These are phyloP conservation scores for Perca schrenkii DNA, from an alignment of 2,113 vertebrate genomes.

Conservation along the genomic window DNA sequence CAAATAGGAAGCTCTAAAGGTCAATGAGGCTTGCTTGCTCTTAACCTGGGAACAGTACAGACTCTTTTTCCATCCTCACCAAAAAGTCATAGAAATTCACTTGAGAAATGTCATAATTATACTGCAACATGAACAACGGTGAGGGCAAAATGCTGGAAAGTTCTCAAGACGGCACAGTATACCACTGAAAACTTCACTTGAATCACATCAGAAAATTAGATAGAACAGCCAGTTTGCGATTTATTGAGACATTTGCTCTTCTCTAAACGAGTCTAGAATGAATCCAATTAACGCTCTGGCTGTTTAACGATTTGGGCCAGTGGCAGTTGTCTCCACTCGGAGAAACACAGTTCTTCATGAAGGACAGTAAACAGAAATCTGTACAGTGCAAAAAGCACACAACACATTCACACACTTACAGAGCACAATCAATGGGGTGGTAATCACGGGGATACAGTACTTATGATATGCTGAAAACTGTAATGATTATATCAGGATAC, in stretches of 20 bases:
- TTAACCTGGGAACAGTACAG: conserved; percentile 57
- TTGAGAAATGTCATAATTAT: conserved; percentile 74
- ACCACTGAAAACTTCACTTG: conserved; percentile 25
- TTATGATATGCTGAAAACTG: background rate
- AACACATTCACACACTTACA: background rate
- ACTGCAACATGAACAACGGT: conserved; percentile 14
- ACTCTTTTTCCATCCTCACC: conserved; percentile 36
- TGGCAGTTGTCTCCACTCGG: conserved; percentile 18
- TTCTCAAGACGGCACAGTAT: conserved; percentile 31
- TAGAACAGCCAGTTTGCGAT: conserved; percentile 37
- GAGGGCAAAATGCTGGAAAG: conserved; percentile 26
- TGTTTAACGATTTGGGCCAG: conserved; percentile 53
- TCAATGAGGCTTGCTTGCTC: conserved; percentile 63
- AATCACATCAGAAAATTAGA: conserved; percentile 37
- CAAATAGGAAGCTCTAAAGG: conserved; percentile 73
- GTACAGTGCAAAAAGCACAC: background rate
- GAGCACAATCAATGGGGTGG: background rate
- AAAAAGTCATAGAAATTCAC: conserved; percentile 66
- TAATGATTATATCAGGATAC: conserved; percentile 13
- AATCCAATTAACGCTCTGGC: conserved; percentile 58
- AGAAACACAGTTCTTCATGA: background rate
- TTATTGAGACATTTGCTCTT: conserved; percentile 53
- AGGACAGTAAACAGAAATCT: conserved; percentile 5
- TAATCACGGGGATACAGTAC: background rate
- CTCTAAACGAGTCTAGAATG: conserved; percentile 60